Conservation (phyloP, 2,113 vertebrate genomes). For the Alosa alosa region DNA sequence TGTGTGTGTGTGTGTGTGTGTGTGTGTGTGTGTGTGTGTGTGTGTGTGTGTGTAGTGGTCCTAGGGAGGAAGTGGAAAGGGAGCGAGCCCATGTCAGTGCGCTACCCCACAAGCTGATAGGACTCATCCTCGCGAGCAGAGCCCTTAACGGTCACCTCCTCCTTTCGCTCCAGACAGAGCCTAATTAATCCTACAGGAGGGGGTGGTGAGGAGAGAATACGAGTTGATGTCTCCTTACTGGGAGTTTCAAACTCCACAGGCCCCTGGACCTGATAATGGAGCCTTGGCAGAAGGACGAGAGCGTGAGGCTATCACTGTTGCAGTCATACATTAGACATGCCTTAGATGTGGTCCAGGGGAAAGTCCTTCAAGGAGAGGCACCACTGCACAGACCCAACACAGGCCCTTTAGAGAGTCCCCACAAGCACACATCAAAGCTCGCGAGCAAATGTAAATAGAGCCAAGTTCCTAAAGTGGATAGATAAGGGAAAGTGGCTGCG, state of each 20-base stretch:
- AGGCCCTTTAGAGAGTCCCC: conserved; percentile 2
- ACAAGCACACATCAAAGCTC: background rate
- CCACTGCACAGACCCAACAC: background rate
- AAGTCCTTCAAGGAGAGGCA: background rate
- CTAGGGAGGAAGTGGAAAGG: background rate
- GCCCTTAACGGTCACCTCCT: conserved; percentile 88
- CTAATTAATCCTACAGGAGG: conserved; percentile 78
- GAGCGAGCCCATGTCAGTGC: background rate
- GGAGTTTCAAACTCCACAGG: conserved; percentile 4
- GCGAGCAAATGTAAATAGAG: conserved; percentile 5
- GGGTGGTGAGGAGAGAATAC: background rate
- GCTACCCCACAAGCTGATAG: conserved; percentile 75
- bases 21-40: conserved; percentile 5
- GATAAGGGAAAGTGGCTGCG: background rate
- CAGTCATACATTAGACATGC: background rate
- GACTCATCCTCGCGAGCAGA: conserved; percentile 84
- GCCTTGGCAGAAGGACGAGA: background rate
- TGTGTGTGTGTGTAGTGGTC: background rate
- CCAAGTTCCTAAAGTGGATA: background rate
- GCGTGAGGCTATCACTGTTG: background rate
- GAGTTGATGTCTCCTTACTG: conserved; percentile 32
- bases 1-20: conserved; percentile 1
- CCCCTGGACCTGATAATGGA: background rate
- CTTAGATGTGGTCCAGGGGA: background rate
- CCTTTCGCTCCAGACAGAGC: conserved; percentile 76